Base-by-base conservation (phyloP, 2,888 invertebrate genomes). In the Linnaemya vulpina region DNA sequence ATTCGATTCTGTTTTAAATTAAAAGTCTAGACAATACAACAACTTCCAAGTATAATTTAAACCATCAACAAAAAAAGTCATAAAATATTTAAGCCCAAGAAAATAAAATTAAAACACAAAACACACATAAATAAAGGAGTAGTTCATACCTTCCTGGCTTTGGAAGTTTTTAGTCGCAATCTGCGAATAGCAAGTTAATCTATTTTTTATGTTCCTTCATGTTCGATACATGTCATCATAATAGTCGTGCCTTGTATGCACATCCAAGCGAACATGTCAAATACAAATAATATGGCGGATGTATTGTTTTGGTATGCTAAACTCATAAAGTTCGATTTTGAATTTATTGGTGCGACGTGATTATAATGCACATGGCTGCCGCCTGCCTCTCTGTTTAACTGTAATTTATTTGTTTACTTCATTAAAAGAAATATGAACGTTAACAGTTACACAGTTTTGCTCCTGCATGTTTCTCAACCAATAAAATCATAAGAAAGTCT, bases 301-400 rank as follows among this genome's bases (percentile, higher is more conserved):
- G 74, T 65, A 68, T 68, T 49, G 22, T 78, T 71, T 87, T 87
- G 67, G 78, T 87, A 86, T 87, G 83, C 88, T 87, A 88, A 89
- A 90, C 89, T 88, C 89, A 91, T 90, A 90, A 90, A 88, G 88
- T 88, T 90, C 89, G 89, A 89, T 89, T 89, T 88, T 76, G 87
- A 89, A 89, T 91, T 91, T 91, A 91, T 91, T 89, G 89, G 88
- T 87, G 87, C 89, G 89, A 91, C 92, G 91, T 91, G 91, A 89
- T 91, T 89, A 90, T 91, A 90, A 91, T 89, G 71, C 73, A 89
- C 88, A 87, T 76, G 75, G 78, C 76, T 83, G 85, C 87, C 86
- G 30, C 30, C 30, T 30, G 30, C 30, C 30, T 30, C 30, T 63
- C 10, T 51, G 83, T 87, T 73, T 74, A n/a, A 80, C 53, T 55